phyloP scores from a whole-genome alignment of 2,797 vertebrate species.

The Scomberomorus guttatus region DNA sequence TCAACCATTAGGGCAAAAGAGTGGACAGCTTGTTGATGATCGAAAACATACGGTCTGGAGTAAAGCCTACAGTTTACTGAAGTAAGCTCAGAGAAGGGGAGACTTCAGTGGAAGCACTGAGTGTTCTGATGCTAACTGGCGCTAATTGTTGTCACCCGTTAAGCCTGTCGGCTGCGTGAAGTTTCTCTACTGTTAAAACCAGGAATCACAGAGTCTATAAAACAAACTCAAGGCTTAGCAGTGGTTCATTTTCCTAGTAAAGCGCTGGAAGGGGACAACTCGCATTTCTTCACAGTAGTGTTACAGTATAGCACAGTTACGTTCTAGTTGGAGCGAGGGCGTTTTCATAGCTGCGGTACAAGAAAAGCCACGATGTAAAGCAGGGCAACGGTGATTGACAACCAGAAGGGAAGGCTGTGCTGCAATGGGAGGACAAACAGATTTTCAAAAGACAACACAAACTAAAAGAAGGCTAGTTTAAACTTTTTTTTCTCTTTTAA shows the following conservation, averaged over 20 bases:
- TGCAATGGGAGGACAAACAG: constrained; percentile 49
- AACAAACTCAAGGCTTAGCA: constrained; percentile 52
- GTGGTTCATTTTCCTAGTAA: constrained; percentile 65
- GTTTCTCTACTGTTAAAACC: constrained; percentile 11
- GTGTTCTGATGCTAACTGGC: constrained; percentile 47
- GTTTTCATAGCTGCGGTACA: constrained; percentile 42
- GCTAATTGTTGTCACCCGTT: constrained; percentile 23
- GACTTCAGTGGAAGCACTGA: constrained; percentile 67
- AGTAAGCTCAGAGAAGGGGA: constrained; percentile 44
- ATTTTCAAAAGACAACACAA: constrained; percentile 62
- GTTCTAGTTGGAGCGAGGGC: constrained; percentile 62
- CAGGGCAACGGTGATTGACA: constrained; percentile 42
- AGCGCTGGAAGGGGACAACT: constrained; percentile 41
- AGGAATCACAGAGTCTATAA: constrained; percentile 1
- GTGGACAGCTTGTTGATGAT: constrained; percentile 28
- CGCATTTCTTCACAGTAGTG: constrained; percentile 75
- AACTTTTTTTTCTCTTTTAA: constrained; percentile 49
- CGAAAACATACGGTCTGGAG: constrained; percentile 20
- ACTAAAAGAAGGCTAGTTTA: constrained; percentile 56
- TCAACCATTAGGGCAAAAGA: constrained; percentile 53
- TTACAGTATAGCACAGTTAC: constrained; percentile 69
- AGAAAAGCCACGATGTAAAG: constrained; percentile 53
- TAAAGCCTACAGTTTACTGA: constrained; percentile 18
- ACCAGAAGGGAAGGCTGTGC: constrained; percentile 35
- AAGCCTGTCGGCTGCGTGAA: constrained; percentile 30